Percentiles rank a stretch among this genome's conserved stretches.
These are phyloP conservation scores for Plebejus anna DNA, from an alignment of 2,888 invertebrate genomes.

Conservation along the genomic window DNA sequence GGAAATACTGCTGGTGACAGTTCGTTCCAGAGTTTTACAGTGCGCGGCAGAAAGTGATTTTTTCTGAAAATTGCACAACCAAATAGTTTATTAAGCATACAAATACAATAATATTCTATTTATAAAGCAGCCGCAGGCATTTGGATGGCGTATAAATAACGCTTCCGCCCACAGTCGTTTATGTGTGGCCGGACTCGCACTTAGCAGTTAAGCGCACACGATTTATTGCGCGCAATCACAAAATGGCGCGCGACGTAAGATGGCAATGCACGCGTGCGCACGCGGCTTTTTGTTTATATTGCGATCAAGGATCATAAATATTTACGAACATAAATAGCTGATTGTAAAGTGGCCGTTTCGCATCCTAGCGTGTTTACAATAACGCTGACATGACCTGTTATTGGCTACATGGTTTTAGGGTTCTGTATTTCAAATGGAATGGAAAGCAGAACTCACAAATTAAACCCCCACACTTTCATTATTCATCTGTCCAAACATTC, in stretches of 20 bases:
- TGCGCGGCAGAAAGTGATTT: too few species aligned
- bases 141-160: constrained; percentile 47
- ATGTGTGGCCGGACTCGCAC: constrained; percentile 51
- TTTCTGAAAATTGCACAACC: not conserved
- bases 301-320: not conserved
- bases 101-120: constrained; percentile 28
- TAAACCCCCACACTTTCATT: too few species aligned
- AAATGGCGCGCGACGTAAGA: constrained; percentile 50
- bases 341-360: not conserved
- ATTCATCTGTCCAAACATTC: too few species aligned
- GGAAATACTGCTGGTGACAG: too few species aligned
- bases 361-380: not conserved
- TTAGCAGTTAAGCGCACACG: constrained; percentile 41
- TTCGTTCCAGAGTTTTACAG: too few species aligned
- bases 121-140: constrained; percentile 26
- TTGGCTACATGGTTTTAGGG: not conserved
- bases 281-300: constrained; percentile 36
- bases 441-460: too few species aligned
- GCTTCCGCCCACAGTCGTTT: constrained; percentile 49
- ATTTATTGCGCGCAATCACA: constrained; percentile 55
- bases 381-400: not conserved
- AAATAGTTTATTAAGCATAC: not conserved
- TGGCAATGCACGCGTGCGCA: constrained; percentile 49
- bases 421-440: not conserved
- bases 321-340: not conserved